These are phyloP conservation scores for Lycia hirtaria DNA, from an alignment of 2,888 invertebrate genomes.

Conservation along the genomic window DNA sequence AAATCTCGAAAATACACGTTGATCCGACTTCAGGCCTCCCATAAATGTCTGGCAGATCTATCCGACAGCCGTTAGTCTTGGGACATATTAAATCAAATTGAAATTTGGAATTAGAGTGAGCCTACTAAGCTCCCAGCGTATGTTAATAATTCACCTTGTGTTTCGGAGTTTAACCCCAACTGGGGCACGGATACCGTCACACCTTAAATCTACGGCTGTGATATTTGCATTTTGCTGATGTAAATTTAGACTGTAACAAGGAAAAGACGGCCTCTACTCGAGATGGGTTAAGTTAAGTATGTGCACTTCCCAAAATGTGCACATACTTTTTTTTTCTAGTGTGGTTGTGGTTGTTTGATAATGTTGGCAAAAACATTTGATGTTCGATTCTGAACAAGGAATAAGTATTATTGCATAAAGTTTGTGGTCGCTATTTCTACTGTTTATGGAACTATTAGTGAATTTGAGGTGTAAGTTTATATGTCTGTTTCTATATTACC, in stretches of 20 bases:
- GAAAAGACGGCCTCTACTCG: no score
- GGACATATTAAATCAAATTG: slow-evolving; percentile 22
- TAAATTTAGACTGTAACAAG: background rate
- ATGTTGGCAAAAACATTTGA: no score
- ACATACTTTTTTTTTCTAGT: no score
- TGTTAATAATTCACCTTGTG: slow-evolving; percentile 28
- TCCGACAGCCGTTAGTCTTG: slow-evolving; percentile 15
- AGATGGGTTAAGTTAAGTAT: no score
- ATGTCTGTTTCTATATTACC: no score
- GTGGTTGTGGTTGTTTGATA: no score
- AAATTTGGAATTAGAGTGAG: slow-evolving; percentile 21
- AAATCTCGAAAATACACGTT: slow-evolving; percentile 1
- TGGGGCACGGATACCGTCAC: slow-evolving; percentile 1
- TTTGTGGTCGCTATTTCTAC: no score
- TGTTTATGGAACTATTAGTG: no score
- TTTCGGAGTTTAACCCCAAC: slow-evolving; percentile 12
- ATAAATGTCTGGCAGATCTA: slow-evolving; percentile 8
- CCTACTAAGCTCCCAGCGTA: slow-evolving; percentile 19
- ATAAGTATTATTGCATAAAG: no score
- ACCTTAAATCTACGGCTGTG: background rate
- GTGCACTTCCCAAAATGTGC: no score
- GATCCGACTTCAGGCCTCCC: background rate
- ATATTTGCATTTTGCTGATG: slow-evolving; percentile 1
- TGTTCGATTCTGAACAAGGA: no score
- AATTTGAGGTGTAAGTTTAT: no score